Evolutionary conservation across 1,140 invertebrate species (phyloP).

Genomic region (Dendroctonus valens): DNA sequence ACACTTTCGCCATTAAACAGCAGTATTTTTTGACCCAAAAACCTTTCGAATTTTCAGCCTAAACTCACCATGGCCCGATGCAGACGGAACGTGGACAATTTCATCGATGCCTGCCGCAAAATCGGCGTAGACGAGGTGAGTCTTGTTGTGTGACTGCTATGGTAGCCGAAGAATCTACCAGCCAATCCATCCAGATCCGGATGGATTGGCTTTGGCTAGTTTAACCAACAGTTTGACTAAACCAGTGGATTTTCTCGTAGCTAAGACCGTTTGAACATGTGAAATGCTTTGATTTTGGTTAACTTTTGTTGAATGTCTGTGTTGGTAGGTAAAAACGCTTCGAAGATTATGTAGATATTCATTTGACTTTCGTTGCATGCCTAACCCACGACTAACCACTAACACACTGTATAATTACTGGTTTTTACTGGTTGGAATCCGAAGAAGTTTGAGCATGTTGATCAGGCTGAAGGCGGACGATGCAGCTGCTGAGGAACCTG

Average conservation of each 20-base stretch:
- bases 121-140: constrained; percentile 93
- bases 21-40: too few relatives aligned
- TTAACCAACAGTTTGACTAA: not conserved
- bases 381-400: constrained; percentile 5
- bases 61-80: constrained; percentile 91
- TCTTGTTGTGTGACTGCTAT: constrained; percentile 29
- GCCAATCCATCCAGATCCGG: not conserved
- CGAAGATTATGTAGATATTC: constrained; percentile 19
- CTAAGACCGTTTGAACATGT: too few relatives aligned
- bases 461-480: too few relatives aligned
- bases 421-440: too few relatives aligned
- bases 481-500: too few relatives aligned
- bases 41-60: constrained; percentile 60
- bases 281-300: not conserved
- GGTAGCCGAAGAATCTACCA: too few relatives aligned
- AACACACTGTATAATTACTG: not conserved
- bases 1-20: too few relatives aligned
- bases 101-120: constrained; percentile 87
- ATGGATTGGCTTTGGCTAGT: not conserved
- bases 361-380: constrained; percentile 18
- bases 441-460: too few relatives aligned
- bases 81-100: constrained; percentile 92
- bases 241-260: too few relatives aligned
- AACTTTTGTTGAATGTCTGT: constrained; percentile 27
- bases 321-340: constrained; percentile 28